Conservation (phyloP, 2,888 invertebrate genomes). For the Idaea straminata region DNA sequence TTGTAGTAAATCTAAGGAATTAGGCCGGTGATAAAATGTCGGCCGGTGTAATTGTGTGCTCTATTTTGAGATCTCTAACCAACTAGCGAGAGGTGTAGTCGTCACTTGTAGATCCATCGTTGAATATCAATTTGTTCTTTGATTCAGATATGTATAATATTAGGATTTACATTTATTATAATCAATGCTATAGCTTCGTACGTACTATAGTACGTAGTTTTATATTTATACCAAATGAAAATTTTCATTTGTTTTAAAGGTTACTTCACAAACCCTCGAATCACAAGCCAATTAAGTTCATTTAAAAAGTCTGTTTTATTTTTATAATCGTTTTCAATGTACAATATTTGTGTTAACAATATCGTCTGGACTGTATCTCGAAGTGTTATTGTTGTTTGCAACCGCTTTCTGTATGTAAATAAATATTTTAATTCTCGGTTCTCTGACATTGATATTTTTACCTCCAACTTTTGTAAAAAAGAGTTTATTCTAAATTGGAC, state of each 20-base stretch:
- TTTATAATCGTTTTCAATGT: slow-evolving; percentile 8
- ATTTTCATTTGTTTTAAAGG: neutral
- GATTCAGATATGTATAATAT: neutral
- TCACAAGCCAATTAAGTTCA: slow-evolving; percentile 11
- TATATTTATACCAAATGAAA: no score
- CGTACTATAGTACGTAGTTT: no score
- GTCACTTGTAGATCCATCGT: neutral
- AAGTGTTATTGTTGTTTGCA: slow-evolving; percentile 28
- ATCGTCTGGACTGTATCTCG: slow-evolving; percentile 32
- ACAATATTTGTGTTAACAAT: slow-evolving; percentile 20
- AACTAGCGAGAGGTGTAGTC: neutral
- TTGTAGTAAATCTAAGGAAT: neutral
- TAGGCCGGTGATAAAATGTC: neutral
- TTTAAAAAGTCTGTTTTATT: slow-evolving; percentile 11
- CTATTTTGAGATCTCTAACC: neutral
- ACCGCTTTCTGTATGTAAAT: slow-evolving; percentile 33
- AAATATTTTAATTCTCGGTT: slow-evolving; percentile 30
- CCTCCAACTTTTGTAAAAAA: slow-evolving; percentile 4
- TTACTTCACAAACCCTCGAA: slow-evolving; percentile 22
- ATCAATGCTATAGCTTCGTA: neutral
- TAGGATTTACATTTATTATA: neutral
- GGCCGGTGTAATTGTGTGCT: neutral
- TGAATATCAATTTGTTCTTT: neutral
- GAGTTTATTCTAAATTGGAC: neutral
- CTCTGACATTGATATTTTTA: slow-evolving; percentile 23